Conservation (phyloP, 2,113 vertebrate species). For the Cyrtonyx montezumae region DNA sequence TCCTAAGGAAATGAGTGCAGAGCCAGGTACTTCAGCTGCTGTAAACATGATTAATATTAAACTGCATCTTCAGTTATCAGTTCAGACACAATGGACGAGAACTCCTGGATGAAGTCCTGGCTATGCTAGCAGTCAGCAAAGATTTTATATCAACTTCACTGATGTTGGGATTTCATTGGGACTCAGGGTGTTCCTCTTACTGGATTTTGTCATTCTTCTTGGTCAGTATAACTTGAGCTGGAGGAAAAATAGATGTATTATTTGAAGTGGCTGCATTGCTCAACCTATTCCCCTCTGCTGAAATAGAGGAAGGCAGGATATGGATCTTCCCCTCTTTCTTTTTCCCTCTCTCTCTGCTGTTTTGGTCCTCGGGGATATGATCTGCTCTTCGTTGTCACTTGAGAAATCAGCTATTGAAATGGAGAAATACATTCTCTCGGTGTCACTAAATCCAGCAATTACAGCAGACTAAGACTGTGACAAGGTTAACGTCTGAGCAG, state of each 20-base stretch:
- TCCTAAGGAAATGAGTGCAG: neutral
- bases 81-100: neutral
- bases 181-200: neutral
- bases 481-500: neutral
- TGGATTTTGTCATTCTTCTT: neutral
- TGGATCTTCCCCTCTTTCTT: neutral
- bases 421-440: neutral
- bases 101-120: neutral
- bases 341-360: neutral
- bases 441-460: neutral
- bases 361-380: neutral
- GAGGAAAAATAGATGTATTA: neutral
- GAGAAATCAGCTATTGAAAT: neutral
- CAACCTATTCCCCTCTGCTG: neutral
- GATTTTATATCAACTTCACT: neutral
- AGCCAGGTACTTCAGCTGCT: neutral
- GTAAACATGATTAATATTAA: constrained; percentile 1
- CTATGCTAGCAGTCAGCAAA: fast-evolving
- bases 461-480: neutral
- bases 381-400: neutral
- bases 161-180: neutral
- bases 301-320: neutral
- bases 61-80: neutral
- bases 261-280: neutral
- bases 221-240: neutral